Evolutionary conservation across 2,113 vertebrate genomes (phyloP), one percentile per base, ranked within the genome.

Genomic region (Meriones unguiculatus): DNA sequence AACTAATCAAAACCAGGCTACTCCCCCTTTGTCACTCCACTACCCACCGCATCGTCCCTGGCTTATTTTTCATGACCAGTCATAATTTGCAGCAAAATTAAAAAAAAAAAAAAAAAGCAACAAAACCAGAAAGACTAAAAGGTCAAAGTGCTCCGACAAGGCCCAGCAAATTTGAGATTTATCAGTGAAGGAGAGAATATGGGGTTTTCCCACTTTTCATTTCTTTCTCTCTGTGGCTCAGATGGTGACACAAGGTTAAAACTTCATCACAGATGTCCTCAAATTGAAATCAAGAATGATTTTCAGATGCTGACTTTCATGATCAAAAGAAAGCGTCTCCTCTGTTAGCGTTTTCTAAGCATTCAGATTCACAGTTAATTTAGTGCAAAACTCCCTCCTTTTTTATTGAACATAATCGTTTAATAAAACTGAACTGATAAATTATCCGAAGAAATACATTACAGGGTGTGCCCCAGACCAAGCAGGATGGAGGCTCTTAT

Each of bases 1-100:
- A 97, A 97, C 97, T 97, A 96, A 98, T 98, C 97, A 98, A 97
- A 97, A 89, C 94, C 97, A 91, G 95, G 89, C 85, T 94, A 91
- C 96, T 95, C 96, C 93, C 95, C 93, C 46, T 3, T 78, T 70
- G 91, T 80, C 95, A 73, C 73, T 72, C 87, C 70, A 41, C 91
- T 91, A 86, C 95, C 89, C 94, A 94, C 84, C 3, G 0, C 78
- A 85, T 95, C 0, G 38, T 91, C 95, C 81, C 93, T 95, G 94
- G 96, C 86, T 94, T 93, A 91, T 96, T 96, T 95, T 93, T 97
- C 95, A 97, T 64, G 90, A 95, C 96, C 97, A 96, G 92, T 95
- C 52, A 7, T 50, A 9, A 89, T 89, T 78, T 87, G 77, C 41
- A 41, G 59, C 89, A 82, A 96, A 97, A 95, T 93, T 96, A 2